Conservation (phyloP, 2,113 vertebrate genomes). For the Silurus asotus region DNA sequence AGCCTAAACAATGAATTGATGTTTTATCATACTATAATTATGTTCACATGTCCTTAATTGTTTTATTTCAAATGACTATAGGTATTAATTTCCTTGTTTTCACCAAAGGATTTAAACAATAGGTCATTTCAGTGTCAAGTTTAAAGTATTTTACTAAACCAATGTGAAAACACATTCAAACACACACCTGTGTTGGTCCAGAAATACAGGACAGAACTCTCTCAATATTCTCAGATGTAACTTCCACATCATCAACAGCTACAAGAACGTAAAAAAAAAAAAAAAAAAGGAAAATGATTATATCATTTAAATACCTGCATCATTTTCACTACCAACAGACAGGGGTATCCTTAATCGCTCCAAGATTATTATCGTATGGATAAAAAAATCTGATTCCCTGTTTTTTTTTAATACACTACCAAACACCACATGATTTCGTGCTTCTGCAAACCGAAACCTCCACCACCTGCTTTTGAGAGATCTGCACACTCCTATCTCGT, state of each 20-base stretch:
- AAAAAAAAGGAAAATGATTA: neutral
- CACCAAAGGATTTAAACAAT: too few relatives aligned
- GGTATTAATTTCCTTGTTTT: too few relatives aligned
- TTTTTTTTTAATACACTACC: constrained; percentile 13
- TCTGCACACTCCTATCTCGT: constrained; percentile 41
- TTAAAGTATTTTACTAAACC: neutral
- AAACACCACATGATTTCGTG: neutral
- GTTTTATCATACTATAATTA: too few relatives aligned
- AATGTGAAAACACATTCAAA: constrained; percentile 50
- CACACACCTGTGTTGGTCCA: constrained; percentile 87
- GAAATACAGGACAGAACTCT: constrained; percentile 92
- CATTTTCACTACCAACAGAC: neutral
- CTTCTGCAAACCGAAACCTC: constrained; percentile 31
- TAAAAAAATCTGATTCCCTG: neutral
- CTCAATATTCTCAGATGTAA: constrained; percentile 92
- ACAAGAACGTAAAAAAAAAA: constrained; percentile 78
- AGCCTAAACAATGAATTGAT: neutral
- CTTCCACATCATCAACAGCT: constrained; percentile 94
- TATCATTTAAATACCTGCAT: neutral
- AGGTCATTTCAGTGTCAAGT: neutral
- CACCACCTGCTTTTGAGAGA: constrained; percentile 50
- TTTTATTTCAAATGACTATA: neutral
- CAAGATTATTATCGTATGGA: neutral
- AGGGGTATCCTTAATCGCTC: neutral
- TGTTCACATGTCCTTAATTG: neutral